Percentiles rank a stretch among this genome's conserved stretches.
phyloP scores from a whole-genome alignment of 2,888 invertebrate species.

The Galerucella pusilla region DNA sequence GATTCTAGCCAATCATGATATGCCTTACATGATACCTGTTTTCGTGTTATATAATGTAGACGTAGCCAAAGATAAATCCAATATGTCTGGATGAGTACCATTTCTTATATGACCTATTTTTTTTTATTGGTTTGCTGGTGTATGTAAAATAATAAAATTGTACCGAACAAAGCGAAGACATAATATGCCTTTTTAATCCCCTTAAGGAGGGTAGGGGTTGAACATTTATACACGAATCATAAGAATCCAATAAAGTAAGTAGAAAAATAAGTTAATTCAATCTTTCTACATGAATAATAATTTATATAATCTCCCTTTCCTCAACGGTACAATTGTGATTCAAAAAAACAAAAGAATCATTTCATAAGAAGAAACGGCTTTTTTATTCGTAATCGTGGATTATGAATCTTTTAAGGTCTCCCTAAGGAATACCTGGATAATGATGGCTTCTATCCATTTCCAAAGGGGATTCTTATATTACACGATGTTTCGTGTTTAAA shows the following conservation, averaged over 20 bases:
- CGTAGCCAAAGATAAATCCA: too few species aligned
- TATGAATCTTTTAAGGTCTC: conserved; percentile 64
- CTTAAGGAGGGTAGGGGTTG: too few species aligned
- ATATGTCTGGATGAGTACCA: too few species aligned
- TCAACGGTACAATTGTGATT: conserved; percentile 63
- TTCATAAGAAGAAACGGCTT: conserved; percentile 63
- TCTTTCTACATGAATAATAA: neutral
- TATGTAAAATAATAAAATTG: too few species aligned
- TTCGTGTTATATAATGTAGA: too few species aligned
- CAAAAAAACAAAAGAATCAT: conserved; percentile 62
- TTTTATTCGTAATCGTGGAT: conserved; percentile 64
- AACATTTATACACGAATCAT: neutral
- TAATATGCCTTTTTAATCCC: too few species aligned
- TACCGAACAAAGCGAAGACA: too few species aligned
- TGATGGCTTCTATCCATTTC: conserved; percentile 47
- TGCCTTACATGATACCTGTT: too few species aligned
- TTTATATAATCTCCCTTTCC: conserved; percentile 43
- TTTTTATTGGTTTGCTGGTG: too few species aligned
- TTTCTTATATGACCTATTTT: too few species aligned
- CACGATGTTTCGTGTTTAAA: conserved; percentile 51
- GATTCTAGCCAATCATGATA: too few species aligned
- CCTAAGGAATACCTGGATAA: conserved; percentile 61
- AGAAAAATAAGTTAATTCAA: conserved; percentile 12
- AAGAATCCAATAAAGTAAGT: neutral
- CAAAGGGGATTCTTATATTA: conserved; percentile 54